Conservation (phyloP, 2,797 vertebrate species). For the Bryconaethiops microstoma region DNA sequence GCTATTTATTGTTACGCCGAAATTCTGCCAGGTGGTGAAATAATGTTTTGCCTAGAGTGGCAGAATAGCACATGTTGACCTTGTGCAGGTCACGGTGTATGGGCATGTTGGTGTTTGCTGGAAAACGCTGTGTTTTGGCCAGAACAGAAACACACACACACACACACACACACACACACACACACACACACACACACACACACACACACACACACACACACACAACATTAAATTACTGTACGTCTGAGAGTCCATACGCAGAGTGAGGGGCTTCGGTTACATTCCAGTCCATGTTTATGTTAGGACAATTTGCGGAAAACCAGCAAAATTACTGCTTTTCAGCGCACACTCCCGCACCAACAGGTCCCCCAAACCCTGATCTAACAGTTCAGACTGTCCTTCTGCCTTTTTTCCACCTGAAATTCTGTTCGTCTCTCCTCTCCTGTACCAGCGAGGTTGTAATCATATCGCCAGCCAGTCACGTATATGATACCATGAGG, state of each 20-base stretch:
- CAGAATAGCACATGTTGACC: neutral
- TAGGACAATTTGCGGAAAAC: neutral
- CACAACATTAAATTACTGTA: too few species aligned
- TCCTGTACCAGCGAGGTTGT: too few species aligned
- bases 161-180: conserved; percentile 10
- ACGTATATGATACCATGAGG: too few species aligned
- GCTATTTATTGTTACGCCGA: too few species aligned
- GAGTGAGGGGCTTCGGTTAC: too few species aligned
- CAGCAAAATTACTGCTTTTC: too few species aligned
- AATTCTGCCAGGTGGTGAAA: neutral
- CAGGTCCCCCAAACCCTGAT: neutral
- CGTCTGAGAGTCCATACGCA: too few species aligned
- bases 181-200: conserved; percentile 12
- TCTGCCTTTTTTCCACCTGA: too few species aligned
- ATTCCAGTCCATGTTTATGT: conserved; percentile 10
- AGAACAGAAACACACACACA: conserved; percentile 18
- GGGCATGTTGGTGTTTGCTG: neutral
- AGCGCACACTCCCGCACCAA: neutral
- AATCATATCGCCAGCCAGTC: too few species aligned
- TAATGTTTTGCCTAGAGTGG: neutral
- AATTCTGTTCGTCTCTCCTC: too few species aligned
- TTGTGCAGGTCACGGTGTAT: neutral
- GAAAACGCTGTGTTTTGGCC: neutral
- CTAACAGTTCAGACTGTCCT: too few species aligned
- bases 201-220: conserved; percentile 24